Evolutionary conservation across 2,888 invertebrate genomes (phyloP).

Genomic region (Plebejus argus): DNA sequence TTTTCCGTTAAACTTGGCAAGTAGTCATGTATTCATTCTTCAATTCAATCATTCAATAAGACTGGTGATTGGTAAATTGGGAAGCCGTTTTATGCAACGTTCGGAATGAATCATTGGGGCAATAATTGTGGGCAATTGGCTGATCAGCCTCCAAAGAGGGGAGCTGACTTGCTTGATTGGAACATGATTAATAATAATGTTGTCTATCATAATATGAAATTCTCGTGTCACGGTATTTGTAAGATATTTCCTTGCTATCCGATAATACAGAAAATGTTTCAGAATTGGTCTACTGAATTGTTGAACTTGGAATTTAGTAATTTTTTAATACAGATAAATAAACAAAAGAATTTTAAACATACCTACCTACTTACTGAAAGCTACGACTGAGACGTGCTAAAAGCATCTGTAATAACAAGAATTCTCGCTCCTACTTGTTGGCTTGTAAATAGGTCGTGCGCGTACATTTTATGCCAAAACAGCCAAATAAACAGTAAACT

Average conservation of each 20-base stretch:
- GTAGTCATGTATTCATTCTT: background rate
- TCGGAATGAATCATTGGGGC: slow-evolving; percentile 5
- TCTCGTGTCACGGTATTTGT: background rate
- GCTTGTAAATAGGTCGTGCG: slow-evolving; percentile 8
- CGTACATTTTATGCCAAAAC: background rate
- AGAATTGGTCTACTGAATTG: no score
- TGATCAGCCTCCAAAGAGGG: background rate
- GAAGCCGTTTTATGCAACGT: background rate
- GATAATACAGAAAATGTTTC: no score
- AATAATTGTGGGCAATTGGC: slow-evolving; percentile 35
- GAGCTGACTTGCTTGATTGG: background rate
- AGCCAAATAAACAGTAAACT: background rate
- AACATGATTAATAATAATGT: background rate
- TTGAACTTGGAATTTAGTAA: background rate
- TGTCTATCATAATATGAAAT: background rate
- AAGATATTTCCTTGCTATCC: background rate
- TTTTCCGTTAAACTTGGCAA: background rate
- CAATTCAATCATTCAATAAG: background rate
- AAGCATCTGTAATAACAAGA: background rate
- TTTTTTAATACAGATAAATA: background rate
- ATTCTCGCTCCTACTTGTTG: background rate
- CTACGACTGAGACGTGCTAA: background rate
- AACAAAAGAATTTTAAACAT: background rate
- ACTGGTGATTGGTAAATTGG: background rate
- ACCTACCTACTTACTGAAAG: no score